Base-by-base conservation (phyloP, 2,888 invertebrate species). In the Eudasyphora cyanicolor region DNA sequence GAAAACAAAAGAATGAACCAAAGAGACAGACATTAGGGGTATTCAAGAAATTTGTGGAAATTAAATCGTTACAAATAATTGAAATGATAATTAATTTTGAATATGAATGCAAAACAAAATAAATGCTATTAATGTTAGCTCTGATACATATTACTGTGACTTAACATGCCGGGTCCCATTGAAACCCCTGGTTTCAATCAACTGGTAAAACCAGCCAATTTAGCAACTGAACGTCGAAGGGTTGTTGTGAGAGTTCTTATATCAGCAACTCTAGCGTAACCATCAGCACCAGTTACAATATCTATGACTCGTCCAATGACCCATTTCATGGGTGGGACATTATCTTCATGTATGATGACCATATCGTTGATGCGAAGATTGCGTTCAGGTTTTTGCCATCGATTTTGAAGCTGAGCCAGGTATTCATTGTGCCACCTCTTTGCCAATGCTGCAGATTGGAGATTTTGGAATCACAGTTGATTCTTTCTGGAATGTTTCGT, bases 261-360 rank as follows among this genome's bases (percentile, higher is more conserved):
- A 42, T 82, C 82, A 0, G 73, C 82, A n/a, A 83, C 79, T 42
- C 79, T 42, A 73, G 57, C 79, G 14, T 60, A 24, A 12, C 82
- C 79, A 57, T 83, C 76, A 38, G 49, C 12, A 7, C 79, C 79
- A 1, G 19, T 17, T 1, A 79, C n/a, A 29, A 74, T 29, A 14
- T 71, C 35, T 3, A 38, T 42, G 17, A 83, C 76, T 7, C 79
- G 79, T 14, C 73, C 76, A 27, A 67, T 76, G 0, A 69, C 21
- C 76, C 81, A 67, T 21, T 81, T 81, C 73, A 77, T 82, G 0
- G 45, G 82, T 35, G 42, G 82, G 19, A 74, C 8, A 62, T 82
- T 77, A 27, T 78, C 74, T 73, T 82, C 74, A 21, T 82, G 77
- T 0, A 82, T 19, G 1, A 74, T 10, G 0, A 82, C 69, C 60